A percentile compares a stretch with the other conserved stretches of the same genome.
Evolutionary conservation across 1,140 invertebrate genomes (phyloP).

Genomic region (Metaphire vulgaris): DNA sequence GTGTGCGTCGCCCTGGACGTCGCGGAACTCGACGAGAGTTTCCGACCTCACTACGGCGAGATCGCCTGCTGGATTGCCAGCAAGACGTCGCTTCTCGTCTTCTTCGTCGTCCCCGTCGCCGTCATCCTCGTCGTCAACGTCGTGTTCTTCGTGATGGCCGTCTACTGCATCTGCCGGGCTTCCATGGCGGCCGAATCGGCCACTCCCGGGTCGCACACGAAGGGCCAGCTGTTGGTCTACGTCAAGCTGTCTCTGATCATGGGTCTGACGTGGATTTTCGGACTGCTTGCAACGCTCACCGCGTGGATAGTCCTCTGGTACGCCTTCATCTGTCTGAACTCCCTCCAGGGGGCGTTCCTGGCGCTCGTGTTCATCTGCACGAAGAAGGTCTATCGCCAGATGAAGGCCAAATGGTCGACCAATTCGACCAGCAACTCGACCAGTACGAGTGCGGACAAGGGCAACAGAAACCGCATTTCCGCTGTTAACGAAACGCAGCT

Average conservation of each 20-base stretch:
- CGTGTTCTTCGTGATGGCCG: constrained; percentile 39
- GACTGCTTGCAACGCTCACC: constrained; percentile 36
- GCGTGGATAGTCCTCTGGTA: constrained; percentile 32
- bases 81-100: constrained; percentile 35
- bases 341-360: constrained; percentile 35
- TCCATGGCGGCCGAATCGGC: constrained; percentile 19
- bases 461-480: background rate
- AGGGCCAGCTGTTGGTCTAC: constrained; percentile 52
- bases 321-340: constrained; percentile 37
- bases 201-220: constrained; percentile 21
- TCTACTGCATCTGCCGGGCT: constrained; percentile 52
- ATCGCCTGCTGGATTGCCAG: constrained; percentile 51
- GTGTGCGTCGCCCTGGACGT: constrained; percentile 52
- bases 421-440: background rate
- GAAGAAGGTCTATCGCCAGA: background rate
- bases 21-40: constrained; percentile 17
- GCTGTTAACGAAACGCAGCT: background rate
- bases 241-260: constrained; percentile 51
- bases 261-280: constrained; percentile 47
- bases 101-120: constrained; percentile 44
- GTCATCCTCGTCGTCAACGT: constrained; percentile 42
- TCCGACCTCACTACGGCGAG: constrained; percentile 37
- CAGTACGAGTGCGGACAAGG: background rate
- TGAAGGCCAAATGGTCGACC: background rate
- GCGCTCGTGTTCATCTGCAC: constrained; percentile 26